Evolutionary conservation across 2,113 vertebrate genomes (phyloP).

Genomic region (Seriola rivoliana): DNA sequence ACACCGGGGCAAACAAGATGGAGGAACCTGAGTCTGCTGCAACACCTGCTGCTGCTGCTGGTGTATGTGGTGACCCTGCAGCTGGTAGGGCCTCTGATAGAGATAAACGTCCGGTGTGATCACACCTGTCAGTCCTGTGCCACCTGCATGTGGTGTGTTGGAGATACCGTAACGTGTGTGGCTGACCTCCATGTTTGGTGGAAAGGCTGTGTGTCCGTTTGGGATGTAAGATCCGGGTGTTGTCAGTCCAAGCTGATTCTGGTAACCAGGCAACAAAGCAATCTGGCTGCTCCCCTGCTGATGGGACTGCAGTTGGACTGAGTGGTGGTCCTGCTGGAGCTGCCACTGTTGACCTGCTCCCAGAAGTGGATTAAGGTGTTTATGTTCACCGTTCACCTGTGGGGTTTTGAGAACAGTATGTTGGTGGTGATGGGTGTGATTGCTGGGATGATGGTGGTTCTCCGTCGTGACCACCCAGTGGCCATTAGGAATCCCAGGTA

Average conservation of each 20-base stretch:
- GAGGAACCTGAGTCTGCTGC: constrained; percentile 53
- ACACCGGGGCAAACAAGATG: constrained; percentile 40
- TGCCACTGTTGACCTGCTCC: constrained; percentile 35
- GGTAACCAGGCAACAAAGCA: constrained; percentile 22
- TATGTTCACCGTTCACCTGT: constrained; percentile 21
- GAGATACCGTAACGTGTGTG: constrained; percentile 41
- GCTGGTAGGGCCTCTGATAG: constrained; percentile 58
- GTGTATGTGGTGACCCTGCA: constrained; percentile 46
- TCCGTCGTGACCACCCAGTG: constrained; percentile 48
- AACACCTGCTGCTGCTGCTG: constrained; percentile 41
- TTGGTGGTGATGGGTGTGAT: constrained; percentile 7
- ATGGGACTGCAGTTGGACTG: constrained; percentile 3
- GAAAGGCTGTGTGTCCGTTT: constrained; percentile 37
- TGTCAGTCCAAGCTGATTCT: constrained; percentile 3
- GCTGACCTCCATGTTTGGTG: background rate
- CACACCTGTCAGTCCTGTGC: constrained; percentile 12
- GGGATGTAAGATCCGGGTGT: constrained; percentile 35
- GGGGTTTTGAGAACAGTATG: constrained; percentile 4
- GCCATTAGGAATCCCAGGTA: background rate
- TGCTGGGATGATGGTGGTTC: constrained; percentile 15
- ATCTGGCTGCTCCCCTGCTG: rapidly evolving
- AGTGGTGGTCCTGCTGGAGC: constrained; percentile 35
- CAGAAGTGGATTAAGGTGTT: constrained; percentile 16
- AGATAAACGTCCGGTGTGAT: constrained; percentile 8
- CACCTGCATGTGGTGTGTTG: background rate